phyloP scores from a whole-genome alignment of 2,797 vertebrate species.

The Urocyon cinereoargenteus region DNA sequence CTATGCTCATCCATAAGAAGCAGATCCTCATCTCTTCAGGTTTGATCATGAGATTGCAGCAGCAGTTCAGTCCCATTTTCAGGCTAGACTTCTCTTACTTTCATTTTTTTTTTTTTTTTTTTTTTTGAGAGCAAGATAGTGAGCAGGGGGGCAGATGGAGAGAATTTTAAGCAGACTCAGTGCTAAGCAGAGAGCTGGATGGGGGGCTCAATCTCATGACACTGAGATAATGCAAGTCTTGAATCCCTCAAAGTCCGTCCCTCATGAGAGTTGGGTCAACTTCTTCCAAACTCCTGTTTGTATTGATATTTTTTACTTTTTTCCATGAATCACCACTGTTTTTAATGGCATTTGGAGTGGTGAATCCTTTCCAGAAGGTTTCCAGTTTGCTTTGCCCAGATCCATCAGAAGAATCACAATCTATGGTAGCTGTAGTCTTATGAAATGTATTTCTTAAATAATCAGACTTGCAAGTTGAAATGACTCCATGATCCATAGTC shows the following conservation, averaged over 20 bases:
- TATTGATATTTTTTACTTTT: neutral
- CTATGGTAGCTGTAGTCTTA: neutral
- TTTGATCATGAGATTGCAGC: neutral
- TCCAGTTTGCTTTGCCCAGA: neutral
- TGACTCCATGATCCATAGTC: neutral
- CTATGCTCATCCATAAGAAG: neutral
- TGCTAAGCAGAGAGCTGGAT: neutral
- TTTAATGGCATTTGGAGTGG: neutral
- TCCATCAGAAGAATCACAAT: neutral
- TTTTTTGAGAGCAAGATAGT: too few species aligned
- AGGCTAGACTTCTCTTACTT: neutral
- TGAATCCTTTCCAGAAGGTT: neutral
- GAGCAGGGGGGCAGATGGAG: neutral
- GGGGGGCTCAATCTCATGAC: neutral
- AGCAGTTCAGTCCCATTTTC: neutral
- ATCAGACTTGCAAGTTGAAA: neutral
- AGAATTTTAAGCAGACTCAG: neutral
- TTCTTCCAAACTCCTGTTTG: neutral
- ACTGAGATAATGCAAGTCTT: neutral
- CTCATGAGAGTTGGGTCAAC: neutral
- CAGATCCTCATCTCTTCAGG: neutral
- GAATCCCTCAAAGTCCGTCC: neutral
- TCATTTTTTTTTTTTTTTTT: too few species aligned
- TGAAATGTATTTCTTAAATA: neutral
- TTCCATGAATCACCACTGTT: neutral